These are phyloP conservation scores for Orthosia gracilis DNA, from an alignment of 2,888 invertebrate species.

Conservation along the genomic window DNA sequence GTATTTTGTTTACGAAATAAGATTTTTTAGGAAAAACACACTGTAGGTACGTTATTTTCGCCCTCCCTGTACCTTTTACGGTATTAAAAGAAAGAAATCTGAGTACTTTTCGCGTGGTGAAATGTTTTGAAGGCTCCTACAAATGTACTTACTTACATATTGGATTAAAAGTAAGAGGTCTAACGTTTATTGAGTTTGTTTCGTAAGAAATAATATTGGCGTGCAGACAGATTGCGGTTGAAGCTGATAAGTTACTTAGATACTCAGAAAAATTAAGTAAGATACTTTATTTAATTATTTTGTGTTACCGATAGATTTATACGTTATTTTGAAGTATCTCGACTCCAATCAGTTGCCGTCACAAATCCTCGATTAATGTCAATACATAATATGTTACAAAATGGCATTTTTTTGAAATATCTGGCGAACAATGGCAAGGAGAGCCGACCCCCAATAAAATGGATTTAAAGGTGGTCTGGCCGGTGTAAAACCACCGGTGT, in stretches of 20 bases:
- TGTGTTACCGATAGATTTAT: neutral
- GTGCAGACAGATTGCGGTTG: neutral
- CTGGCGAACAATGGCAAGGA: no score
- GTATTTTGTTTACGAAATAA: constrained; percentile 1
- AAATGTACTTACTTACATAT: constrained; percentile 13
- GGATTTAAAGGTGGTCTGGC: no score
- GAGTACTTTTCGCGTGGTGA: constrained; percentile 4
- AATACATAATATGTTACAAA: no score
- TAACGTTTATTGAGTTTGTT: constrained; percentile 26
- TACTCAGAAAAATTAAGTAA: neutral
- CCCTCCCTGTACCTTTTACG: constrained; percentile 16
- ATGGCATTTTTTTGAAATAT: no score
- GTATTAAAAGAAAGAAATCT: constrained; percentile 18
- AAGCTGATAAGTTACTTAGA: neutral
- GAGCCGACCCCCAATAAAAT: no score
- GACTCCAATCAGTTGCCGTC: no score
- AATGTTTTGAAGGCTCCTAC: constrained; percentile 26
- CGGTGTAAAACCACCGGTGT: no score
- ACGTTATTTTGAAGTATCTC: no score
- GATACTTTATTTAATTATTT: constrained; percentile 1
- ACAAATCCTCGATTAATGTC: no score
- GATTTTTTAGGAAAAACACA: neutral
- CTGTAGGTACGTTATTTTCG: neutral
- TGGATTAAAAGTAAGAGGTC: constrained; percentile 40
- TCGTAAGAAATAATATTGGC: neutral